Conservation (phyloP, 2,113 vertebrate species). For the Zosterops hypoxanthus region DNA sequence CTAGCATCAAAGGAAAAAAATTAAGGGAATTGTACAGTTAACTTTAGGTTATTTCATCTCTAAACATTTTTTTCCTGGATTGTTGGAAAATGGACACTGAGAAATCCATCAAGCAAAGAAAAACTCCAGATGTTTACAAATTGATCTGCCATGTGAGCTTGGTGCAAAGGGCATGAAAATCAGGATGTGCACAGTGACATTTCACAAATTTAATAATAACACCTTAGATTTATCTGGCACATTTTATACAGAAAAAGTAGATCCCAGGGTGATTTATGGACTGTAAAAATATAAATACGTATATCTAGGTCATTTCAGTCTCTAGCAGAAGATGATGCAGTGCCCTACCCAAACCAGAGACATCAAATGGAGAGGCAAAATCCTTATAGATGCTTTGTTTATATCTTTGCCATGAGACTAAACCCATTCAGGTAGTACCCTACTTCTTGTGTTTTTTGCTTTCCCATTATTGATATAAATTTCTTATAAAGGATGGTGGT, state of each 20-base stretch:
- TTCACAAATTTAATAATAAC: slow-evolving; percentile 59
- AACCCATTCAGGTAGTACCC: background rate
- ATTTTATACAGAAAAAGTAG: slow-evolving; percentile 13
- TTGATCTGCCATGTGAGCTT: background rate
- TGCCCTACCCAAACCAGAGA: background rate
- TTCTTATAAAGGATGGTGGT: background rate
- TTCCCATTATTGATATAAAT: background rate
- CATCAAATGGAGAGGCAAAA: background rate
- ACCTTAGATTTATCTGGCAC: slow-evolving; percentile 27
- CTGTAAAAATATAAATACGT: slow-evolving; percentile 9
- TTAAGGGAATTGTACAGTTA: background rate
- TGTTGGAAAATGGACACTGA: background rate
- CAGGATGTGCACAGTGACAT: background rate
- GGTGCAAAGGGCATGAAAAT: slow-evolving; percentile 42
- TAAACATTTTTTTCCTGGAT: background rate
- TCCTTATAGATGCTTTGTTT: background rate
- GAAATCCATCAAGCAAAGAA: background rate
- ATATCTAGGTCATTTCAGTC: background rate
- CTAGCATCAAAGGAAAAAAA: background rate
- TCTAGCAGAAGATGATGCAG: background rate
- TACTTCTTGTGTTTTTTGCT: background rate
- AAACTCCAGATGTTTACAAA: background rate
- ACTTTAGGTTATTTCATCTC: background rate
- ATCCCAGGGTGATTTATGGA: slow-evolving; percentile 19
- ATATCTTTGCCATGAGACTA: background rate